Evolutionary conservation across 37 sponge, comb jelly and placozoan species (phyloP).

Genomic region (Geodia barretti): DNA sequence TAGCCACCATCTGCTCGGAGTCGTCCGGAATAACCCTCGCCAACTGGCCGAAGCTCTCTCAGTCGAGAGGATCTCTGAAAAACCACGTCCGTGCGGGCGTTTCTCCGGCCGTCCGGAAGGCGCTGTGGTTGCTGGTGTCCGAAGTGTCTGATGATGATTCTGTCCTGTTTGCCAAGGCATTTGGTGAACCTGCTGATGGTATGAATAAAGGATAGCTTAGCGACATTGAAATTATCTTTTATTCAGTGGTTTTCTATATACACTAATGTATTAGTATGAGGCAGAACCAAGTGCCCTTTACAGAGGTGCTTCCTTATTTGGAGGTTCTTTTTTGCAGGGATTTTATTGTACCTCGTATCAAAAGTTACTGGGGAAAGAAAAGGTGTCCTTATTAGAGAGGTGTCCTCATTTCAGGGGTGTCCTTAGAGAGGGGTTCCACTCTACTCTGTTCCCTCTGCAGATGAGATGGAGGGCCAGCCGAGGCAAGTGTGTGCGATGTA

Average conservation of each 20-base stretch:
- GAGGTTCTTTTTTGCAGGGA: no score
- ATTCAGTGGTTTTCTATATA: background rate
- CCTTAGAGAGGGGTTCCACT: no score
- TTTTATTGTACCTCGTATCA: no score
- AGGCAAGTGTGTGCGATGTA: background rate
- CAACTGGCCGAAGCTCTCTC: conserved; percentile 24
- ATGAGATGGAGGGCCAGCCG: background rate
- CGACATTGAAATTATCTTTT: no score
- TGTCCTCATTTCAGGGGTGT: no score
- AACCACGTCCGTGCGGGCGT: conserved; percentile 51
- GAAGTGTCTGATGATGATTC: conserved; percentile 41
- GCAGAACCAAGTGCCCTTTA: no score
- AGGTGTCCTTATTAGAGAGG: no score
- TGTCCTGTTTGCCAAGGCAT: conserved; percentile 50
- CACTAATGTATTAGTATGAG: background rate
- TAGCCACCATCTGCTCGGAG: conserved; percentile 3
- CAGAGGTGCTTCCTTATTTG: no score
- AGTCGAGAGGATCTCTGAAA: conserved; percentile 41
- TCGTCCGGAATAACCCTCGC: conserved; percentile 17
- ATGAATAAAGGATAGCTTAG: background rate
- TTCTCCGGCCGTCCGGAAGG: conserved; percentile 37
- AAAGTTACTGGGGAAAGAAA: no score
- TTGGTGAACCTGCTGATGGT: conserved; percentile 52
- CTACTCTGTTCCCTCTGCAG: background rate
- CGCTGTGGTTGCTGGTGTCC: conserved; percentile 42